Base-by-base conservation (phyloP, 1,140 invertebrate species). In the Sesamia nonagrioides region DNA sequence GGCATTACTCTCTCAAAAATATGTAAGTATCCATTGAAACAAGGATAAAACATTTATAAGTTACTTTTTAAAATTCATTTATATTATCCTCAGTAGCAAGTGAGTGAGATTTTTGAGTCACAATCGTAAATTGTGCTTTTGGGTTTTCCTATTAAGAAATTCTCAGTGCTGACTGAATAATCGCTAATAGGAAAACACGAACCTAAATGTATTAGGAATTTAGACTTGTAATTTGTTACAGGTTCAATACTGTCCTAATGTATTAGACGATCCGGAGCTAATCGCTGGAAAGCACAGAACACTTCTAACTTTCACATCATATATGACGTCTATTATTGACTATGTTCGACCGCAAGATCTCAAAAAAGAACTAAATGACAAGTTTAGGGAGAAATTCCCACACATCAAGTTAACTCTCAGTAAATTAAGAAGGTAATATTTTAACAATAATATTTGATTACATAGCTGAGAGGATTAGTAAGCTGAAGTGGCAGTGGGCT, bases 321-420 rank as follows among this genome's bases (percentile, higher is more conserved):
- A 99, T 87, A 98, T 99, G 97, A 98, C 98, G 11, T 99, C 99
- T 2, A 98, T 99, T 18, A 99, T 99, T 85, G 98, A 99, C 94
- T 99, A 99, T 92, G 98, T 99, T 1, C 97, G 98, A 86, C 98
- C 99, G 33, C 98, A 98, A n/a, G 98, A 99, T 94, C 95, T 99
- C 72, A 99, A 99, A 91, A 99, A 99, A 93, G 99, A 99, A 95
- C 95, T 99, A 0, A 99, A 99, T 95, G 99, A 99, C 88, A 99
- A 99, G 95, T 99, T 99, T 89, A 96, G 97, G 85, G 98, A 98
- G 87, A 98, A 98, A 89, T 99, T 99, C 95, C 99, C 99, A 0
- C 97, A 98, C 82, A 97, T 99, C 80, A 98, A 99, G 90, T 95
- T 99, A 0, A 99, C 98, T 1, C 95, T 99, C n/a, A 99, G 98